Evolutionary conservation across 2,113 vertebrate species (phyloP).

Genomic region (Crypturellus undulatus): DNA sequence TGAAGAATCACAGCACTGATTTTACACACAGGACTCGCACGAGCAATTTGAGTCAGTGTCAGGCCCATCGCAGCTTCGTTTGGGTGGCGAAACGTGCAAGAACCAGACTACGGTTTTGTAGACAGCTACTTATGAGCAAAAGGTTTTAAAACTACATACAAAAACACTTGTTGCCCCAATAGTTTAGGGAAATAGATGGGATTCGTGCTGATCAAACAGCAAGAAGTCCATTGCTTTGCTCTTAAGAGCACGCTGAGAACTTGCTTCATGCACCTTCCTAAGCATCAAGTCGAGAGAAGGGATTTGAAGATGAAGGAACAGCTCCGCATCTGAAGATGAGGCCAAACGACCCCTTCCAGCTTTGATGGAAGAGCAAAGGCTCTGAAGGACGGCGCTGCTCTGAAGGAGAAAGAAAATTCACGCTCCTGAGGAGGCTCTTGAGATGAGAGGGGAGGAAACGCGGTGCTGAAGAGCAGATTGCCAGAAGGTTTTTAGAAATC

Average conservation of each 20-base stretch:
- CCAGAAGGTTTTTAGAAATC: neutral
- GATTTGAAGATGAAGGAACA: neutral
- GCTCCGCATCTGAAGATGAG: neutral
- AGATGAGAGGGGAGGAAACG: neutral
- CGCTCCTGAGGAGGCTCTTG: accelerated
- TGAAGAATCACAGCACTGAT: accelerated
- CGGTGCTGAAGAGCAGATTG: neutral
- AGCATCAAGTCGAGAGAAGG: neutral
- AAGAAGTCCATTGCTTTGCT: neutral
- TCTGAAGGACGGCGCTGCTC: neutral
- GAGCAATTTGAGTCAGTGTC: accelerated
- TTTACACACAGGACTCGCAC: accelerated
- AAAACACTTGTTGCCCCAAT: neutral
- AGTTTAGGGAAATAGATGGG: neutral
- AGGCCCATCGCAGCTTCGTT: neutral
- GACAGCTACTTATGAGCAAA: neutral
- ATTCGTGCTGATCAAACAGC: neutral
- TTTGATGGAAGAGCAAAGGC: neutral
- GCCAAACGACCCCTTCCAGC: neutral
- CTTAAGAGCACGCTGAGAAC: neutral
- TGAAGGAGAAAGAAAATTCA: neutral
- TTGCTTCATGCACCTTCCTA: neutral
- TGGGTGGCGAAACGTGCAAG: neutral
- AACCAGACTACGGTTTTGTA: neutral
- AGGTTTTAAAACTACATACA: neutral